Percentiles rank a stretch among this genome's conserved stretches.
Evolutionary conservation across 2,113 vertebrate genomes (phyloP).

Genomic region (human): GRCh38 chr18:3818001-3818500

Average conservation of each 20-base stretch:
- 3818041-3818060: neutral
- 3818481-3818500: too few relatives aligned
- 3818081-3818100: neutral
- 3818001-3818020: neutral
- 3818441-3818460: too few relatives aligned
- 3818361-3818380: too few relatives aligned
- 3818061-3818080: neutral
- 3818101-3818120: neutral
- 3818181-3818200: neutral
- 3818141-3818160: neutral
- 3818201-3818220: neutral
- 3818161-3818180: slow-evolving; percentile 2
- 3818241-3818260: neutral
- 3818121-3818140: neutral
- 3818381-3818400: too few relatives aligned
- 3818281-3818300: neutral
- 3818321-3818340: too few relatives aligned
- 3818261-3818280: neutral
- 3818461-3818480: too few relatives aligned
- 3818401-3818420: too few relatives aligned
- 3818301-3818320: neutral
- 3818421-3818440: too few relatives aligned
- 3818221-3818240: neutral
- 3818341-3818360: too few relatives aligned
- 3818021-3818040: too few relatives aligned